phyloP scores from a whole-genome alignment of 2,797 vertebrate species.

The Alosa sapidissima region DNA sequence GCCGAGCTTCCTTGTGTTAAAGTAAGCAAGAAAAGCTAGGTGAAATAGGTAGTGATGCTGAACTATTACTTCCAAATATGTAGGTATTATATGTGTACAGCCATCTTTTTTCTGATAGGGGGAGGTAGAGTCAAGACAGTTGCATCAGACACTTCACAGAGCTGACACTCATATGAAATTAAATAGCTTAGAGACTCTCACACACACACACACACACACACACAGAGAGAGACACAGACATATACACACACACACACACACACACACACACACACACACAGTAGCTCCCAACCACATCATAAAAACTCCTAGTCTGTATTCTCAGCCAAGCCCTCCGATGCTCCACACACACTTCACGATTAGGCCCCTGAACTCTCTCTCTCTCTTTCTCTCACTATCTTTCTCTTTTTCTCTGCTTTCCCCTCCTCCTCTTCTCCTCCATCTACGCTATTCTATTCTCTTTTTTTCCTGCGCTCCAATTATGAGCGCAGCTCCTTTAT shows the following conservation, averaged over 20 bases:
- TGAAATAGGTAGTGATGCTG: too few species aligned
- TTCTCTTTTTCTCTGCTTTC: not conserved
- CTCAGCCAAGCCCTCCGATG: constrained; percentile 24
- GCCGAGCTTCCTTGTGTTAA: not conserved
- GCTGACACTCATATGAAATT: not conserved
- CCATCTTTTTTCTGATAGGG: not conserved
- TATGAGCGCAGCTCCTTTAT: not conserved
- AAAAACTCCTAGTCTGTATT: constrained; percentile 13
- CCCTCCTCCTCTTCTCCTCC: not conserved
- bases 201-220: constrained; percentile 29
- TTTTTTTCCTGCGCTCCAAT: not conserved
- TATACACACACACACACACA: constrained; percentile 39
- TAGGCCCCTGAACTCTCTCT: not conserved
- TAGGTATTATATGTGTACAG: not conserved
- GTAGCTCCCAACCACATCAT: constrained; percentile 19
- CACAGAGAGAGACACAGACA: constrained; percentile 33
- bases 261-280: constrained; percentile 28
- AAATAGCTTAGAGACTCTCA: not conserved
- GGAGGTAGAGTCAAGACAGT: not conserved
- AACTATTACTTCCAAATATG: too few species aligned
- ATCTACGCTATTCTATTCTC: not conserved
- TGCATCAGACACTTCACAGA: not conserved
- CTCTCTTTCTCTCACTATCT: not conserved
- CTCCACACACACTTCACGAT: not conserved
- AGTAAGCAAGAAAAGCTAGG: not conserved